These are phyloP conservation scores for Myanophis thanlyinensis DNA, from an alignment of 2,113 vertebrate genomes.

Conservation along the genomic window DNA sequence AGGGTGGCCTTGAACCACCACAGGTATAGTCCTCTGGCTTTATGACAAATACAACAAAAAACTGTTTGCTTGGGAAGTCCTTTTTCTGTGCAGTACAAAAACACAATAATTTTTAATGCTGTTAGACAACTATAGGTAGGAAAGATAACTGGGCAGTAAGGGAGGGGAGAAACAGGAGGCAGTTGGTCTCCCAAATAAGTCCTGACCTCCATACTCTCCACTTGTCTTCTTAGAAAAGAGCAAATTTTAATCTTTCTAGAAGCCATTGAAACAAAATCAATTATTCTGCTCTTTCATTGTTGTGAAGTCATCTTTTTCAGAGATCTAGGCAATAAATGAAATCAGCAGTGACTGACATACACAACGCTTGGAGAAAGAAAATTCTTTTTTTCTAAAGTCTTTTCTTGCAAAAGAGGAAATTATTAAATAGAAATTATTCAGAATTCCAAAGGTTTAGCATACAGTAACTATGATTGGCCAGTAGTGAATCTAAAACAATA, in stretches of 20 bases:
- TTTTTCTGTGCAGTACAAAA: slow-evolving; percentile 68
- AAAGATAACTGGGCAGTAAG: neutral
- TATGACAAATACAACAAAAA: slow-evolving; percentile 80
- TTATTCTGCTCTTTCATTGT: neutral
- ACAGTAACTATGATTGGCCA: neutral
- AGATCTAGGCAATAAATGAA: neutral
- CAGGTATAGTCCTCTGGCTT: slow-evolving; percentile 81
- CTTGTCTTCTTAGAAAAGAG: neutral
- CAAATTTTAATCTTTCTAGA: neutral
- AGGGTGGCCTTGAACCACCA: slow-evolving; percentile 73
- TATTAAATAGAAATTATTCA: neutral
- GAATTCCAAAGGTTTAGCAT: neutral
- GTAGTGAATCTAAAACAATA: neutral
- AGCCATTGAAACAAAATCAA: neutral
- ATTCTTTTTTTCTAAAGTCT: neutral
- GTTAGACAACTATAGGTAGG: neutral
- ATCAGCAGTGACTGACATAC: neutral
- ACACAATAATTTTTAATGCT: neutral
- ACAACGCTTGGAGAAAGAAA: neutral
- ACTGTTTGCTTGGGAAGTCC: slow-evolving; percentile 74
- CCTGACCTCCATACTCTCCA: neutral
- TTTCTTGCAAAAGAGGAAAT: neutral
- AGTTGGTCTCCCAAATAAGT: neutral
- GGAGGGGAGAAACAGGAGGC: neutral
- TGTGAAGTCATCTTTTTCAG: neutral